Percentiles rank a stretch among this genome's conserved stretches.
These are phyloP conservation scores for Tonatia bakeri DNA, from an alignment of 2,113 vertebrate species.

Conservation along the genomic window DNA sequence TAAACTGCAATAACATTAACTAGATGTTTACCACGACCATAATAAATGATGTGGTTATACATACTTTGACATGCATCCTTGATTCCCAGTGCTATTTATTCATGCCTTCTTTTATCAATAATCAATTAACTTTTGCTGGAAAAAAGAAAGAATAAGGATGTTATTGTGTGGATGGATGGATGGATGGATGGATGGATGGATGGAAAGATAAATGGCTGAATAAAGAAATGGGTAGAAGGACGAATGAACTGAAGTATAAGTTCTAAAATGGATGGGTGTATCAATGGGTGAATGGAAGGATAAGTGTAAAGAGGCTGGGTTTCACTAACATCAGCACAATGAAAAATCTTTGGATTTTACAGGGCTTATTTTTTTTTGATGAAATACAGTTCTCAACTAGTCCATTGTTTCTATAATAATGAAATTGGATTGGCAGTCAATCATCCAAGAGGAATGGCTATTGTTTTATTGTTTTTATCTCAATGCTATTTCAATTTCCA, in stretches of 20 bases:
- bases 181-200: too few species aligned
- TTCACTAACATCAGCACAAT: not conserved
- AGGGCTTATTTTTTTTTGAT: not conserved
- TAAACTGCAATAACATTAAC: constrained; percentile 76
- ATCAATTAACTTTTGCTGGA: constrained; percentile 62
- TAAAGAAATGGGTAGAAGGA: not conserved
- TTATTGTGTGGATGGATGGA: not conserved
- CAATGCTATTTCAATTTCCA: not conserved
- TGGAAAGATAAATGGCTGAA: not conserved
- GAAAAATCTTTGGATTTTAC: not conserved
- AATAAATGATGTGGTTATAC: constrained; percentile 62
- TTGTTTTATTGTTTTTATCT: not conserved
- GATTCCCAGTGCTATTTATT: constrained; percentile 67
- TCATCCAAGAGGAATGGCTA: not conserved
- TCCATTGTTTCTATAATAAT: not conserved
- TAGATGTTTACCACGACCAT: constrained; percentile 73
- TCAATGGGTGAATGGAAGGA: not conserved
- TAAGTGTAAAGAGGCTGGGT: not conserved
- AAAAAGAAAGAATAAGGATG: constrained; percentile 58
- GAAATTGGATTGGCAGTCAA: not conserved
- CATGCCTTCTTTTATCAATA: constrained; percentile 69
- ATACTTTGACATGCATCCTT: constrained; percentile 21
- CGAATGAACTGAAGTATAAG: not conserved
- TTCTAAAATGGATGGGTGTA: not conserved
- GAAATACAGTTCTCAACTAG: not conserved